Evolutionary conservation across 2,797 vertebrate genomes (phyloP).

Genomic region (Enteromius paludinosus): DNA sequence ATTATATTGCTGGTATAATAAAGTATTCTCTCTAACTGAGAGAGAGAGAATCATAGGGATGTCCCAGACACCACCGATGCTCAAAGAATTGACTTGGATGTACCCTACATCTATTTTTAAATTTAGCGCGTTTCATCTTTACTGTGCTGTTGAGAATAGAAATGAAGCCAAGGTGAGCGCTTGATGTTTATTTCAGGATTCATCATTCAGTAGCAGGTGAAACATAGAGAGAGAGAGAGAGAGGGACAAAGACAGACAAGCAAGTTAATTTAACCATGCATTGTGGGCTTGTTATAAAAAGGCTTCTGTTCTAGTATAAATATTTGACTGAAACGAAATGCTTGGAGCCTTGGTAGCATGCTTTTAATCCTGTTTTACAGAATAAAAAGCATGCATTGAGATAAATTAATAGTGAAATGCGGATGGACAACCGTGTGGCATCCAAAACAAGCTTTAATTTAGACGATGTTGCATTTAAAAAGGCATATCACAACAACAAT

Average conservation of each 20-base stretch:
- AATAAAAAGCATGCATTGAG: not conserved
- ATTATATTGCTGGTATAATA: not conserved
- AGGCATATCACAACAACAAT: not conserved
- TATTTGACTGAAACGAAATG: not conserved
- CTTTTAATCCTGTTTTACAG: not conserved
- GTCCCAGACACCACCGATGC: not conserved
- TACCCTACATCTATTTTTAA: constrained; percentile 29
- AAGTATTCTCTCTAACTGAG: not conserved
- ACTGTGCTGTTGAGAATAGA: constrained; percentile 37
- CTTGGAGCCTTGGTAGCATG: not conserved
- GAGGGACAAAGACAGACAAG: not conserved
- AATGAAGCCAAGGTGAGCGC: constrained; percentile 12
- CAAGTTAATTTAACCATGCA: constrained; percentile 9
- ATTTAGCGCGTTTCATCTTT: constrained; percentile 24
- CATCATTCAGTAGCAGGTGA: constrained; percentile 31
- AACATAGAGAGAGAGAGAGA: not conserved
- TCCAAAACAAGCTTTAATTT: constrained; percentile 17
- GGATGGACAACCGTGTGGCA: not conserved
- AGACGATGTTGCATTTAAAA: not conserved
- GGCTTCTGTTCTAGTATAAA: not conserved
- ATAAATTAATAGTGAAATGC: not conserved
- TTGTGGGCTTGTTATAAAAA: constrained; percentile 11
- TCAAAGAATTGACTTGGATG: not conserved
- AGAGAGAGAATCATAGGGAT: not conserved
- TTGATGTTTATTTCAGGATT: constrained; percentile 48